Conservation (phyloP, 2,888 invertebrate genomes). For the Lasioglossum calceatum region DNA sequence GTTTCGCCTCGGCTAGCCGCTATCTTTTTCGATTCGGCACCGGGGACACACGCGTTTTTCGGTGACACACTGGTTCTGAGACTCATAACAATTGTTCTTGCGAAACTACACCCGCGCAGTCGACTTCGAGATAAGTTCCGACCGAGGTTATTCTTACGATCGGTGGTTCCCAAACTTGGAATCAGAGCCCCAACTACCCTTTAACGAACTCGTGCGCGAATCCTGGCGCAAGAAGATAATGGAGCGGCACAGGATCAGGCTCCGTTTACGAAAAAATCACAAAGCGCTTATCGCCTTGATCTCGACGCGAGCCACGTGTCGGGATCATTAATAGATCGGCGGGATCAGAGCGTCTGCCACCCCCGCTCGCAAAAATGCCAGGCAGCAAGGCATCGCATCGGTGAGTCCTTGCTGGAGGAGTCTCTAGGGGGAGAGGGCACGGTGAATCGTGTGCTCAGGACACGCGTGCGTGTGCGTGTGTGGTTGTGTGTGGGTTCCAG, state of each 20-base stretch:
- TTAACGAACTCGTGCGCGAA: background rate
- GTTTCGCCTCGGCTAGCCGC: background rate
- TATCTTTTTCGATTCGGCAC: background rate
- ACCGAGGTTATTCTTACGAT: background rate
- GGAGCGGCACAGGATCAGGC: background rate
- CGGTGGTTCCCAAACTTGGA: background rate
- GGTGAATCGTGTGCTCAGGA: slow-evolving; percentile 38
- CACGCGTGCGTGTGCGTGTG: slow-evolving; percentile 44
- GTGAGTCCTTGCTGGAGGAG: slow-evolving; percentile 46
- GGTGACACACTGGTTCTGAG: background rate
- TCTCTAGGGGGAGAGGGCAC: slow-evolving; percentile 37
- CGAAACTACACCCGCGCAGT: background rate
- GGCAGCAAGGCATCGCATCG: slow-evolving; percentile 28
- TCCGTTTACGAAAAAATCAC: slow-evolving; percentile 21
- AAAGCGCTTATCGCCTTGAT: slow-evolving; percentile 38
- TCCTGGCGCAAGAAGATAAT: background rate
- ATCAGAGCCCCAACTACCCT: background rate
- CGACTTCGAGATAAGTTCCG: background rate
- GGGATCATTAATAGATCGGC: slow-evolving; percentile 48
- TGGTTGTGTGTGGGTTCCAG: slow-evolving; percentile 75
- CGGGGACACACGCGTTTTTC: background rate
- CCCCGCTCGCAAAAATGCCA: slow-evolving; percentile 62
- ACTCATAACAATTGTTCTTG: slow-evolving; percentile 9
- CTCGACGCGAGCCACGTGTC: slow-evolving; percentile 46
- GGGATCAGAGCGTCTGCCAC: slow-evolving; percentile 20